Percentiles rank a stretch among this genome's conserved stretches.
phyloP scores from a whole-genome alignment of 2,888 invertebrate genomes.

The Serripes groenlandicus region DNA sequence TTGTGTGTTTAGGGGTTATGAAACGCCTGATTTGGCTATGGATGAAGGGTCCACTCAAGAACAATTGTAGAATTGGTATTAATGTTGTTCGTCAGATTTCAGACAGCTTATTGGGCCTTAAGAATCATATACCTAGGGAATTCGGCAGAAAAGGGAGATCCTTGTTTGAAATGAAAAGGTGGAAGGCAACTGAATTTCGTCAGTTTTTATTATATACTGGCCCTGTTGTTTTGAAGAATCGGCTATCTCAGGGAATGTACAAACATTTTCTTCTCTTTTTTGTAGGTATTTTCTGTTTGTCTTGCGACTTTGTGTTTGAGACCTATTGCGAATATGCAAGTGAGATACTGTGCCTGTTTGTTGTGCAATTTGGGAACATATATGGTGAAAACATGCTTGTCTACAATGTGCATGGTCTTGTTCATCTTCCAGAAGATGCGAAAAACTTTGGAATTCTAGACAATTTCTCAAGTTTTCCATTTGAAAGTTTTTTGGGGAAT shows the following conservation, averaged over 20 bases:
- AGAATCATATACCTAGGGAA: constrained; percentile 63
- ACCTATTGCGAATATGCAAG: constrained; percentile 68
- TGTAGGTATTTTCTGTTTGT: constrained; percentile 69
- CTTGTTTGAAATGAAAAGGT: constrained; percentile 71
- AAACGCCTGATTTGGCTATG: constrained; percentile 65
- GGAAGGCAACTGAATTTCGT: constrained; percentile 81
- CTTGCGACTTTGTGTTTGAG: constrained; percentile 61
- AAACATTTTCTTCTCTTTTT: constrained; percentile 58
- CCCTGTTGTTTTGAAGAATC: constrained; percentile 70
- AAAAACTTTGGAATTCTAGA: constrained; percentile 80
- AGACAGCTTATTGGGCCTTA: background rate
- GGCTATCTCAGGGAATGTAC: constrained; percentile 52
- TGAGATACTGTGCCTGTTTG: constrained; percentile 73
- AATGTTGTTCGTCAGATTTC: constrained; percentile 31
- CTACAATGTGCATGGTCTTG: constrained; percentile 84
- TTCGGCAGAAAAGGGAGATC: constrained; percentile 77
- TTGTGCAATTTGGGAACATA: constrained; percentile 71
- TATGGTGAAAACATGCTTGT: constrained; percentile 82
- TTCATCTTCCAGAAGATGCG: constrained; percentile 83
- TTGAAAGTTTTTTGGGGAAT: constrained; percentile 81
- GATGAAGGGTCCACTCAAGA: constrained; percentile 63
- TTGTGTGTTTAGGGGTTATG: constrained; percentile 78
- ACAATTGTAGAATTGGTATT: constrained; percentile 24
- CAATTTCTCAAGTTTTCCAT: constrained; percentile 82
- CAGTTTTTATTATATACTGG: constrained; percentile 77